phyloP scores from a whole-genome alignment of 2,797 vertebrate genomes.

The Yasuhikotakia modesta region DNA sequence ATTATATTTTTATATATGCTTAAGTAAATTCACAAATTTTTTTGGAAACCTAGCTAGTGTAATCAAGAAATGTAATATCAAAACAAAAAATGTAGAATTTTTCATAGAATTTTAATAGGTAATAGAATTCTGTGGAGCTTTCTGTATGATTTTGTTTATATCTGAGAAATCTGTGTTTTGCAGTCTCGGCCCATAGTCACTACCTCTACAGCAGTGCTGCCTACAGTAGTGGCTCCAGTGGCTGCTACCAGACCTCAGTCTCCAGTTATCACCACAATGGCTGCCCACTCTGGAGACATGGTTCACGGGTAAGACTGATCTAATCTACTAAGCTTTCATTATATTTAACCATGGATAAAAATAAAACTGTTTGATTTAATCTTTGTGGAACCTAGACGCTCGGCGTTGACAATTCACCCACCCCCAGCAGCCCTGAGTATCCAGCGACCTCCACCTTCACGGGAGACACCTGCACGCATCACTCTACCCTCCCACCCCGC shows the following conservation, averaged over 20 bases:
- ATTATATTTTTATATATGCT: no score
- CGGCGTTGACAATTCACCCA: slow-evolving; percentile 88
- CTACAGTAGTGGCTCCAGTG: slow-evolving; percentile 92
- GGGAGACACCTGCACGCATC: slow-evolving; percentile 88
- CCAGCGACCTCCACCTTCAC: slow-evolving; percentile 86
- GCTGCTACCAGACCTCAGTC: slow-evolving; percentile 92
- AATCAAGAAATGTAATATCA: no score
- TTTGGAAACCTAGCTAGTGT: no score
- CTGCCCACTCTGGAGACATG: slow-evolving; percentile 87
- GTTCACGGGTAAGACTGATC: slow-evolving; percentile 81
- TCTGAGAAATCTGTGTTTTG: slow-evolving; percentile 30
- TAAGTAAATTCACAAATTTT: no score
- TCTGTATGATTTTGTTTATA: neutral
- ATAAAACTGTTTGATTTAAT: neutral
- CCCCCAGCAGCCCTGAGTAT: slow-evolving; percentile 89
- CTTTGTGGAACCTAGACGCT: slow-evolving; percentile 73
- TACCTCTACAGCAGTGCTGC: slow-evolving; percentile 89
- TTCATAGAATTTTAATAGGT: no score
- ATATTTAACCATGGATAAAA: neutral
- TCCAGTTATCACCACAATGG: slow-evolving; percentile 88
- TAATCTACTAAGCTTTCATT: neutral
- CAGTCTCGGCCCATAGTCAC: slow-evolving; percentile 93
- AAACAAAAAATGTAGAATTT: no score
- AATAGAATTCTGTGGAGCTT: no score
- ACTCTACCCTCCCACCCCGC: slow-evolving; percentile 93